Evolutionary conservation across 2,113 vertebrate species (phyloP).

Genomic region (Aix galericulata): DNA sequence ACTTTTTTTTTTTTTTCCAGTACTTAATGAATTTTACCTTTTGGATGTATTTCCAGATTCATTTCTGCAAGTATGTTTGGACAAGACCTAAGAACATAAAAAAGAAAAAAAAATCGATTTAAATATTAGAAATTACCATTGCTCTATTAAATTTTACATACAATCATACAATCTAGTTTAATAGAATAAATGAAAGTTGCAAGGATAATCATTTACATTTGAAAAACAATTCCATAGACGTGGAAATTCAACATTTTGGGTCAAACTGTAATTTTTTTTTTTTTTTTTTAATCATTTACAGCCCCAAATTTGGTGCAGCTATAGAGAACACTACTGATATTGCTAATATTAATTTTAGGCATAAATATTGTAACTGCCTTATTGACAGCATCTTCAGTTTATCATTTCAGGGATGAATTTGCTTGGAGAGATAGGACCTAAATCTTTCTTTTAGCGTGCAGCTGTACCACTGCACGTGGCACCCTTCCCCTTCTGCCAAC

Average conservation of each 20-base stretch:
- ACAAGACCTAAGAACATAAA: slow-evolving; percentile 63
- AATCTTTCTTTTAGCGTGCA: neutral
- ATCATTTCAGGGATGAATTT: neutral
- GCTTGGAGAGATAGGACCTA: neutral
- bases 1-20: neutral
- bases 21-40: slow-evolving; percentile 22
- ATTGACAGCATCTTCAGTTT: neutral
- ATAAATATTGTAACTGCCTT: slow-evolving; percentile 62
- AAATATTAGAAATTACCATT: neutral
- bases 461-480: neutral
- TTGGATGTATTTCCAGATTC: neutral
- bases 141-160: neutral
- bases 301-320: neutral
- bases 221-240: neutral
- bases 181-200: neutral
- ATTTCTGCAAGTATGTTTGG: neutral
- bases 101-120: neutral
- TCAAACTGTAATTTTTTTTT: neutral
- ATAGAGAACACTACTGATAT: slow-evolving; percentile 15
- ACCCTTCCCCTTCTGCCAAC: neutral
- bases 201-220: neutral
- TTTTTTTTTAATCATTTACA: neutral
- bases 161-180: neutral
- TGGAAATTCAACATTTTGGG: neutral
- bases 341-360: slow-evolving; percentile 36